Evolutionary conservation across 2,113 vertebrate species (phyloP), one percentile per base, ranked within the genome.

Genomic region (Datnioides undecimradiatus): DNA sequence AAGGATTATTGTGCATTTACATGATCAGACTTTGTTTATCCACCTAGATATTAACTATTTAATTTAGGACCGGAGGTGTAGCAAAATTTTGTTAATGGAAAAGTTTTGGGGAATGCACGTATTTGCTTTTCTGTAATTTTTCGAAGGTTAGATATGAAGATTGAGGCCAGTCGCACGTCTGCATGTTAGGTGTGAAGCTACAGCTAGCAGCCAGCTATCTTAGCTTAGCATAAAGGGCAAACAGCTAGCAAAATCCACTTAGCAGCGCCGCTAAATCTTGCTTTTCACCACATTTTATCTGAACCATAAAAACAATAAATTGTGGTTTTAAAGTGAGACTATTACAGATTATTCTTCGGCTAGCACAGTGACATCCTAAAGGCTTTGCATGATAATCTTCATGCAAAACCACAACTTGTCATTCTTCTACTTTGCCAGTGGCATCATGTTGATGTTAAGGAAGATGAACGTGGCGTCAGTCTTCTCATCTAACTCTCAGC

Each of bases 1-100:
- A 73, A 88, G 80, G 88, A 87, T 86, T 76, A 58, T 40, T 79
- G 38, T 80, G 55, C 78, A 70, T 84, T 81, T 73, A 74, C 64
- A 77, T 70, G 25, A 77, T 33, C 13, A 34, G 27, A 64, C 34
- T 77, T 78, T 58, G 77, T 86, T 80, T 78, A 34, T 36, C 65
- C 41, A 12, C 43, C 1, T 34, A 34, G 38, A 23, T 43, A 33
- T 49, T 27, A 34, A 70, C 27, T 25, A 9, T 66, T 66, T 73
- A 1, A 68, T 72, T 78, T 69, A 45, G 72, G n/a, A 72, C 65
- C 73, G 4, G 71, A 85, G 73, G 75, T 69, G 76, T 66, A 72
- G 78, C 77, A 62, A 49, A 64, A 51, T 38, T 73, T 58, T 66
- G 46, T 14, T 25, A 11, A 31, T 55, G 58, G 29, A 67, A 70